These are phyloP conservation scores for Sesamia nonagrioides DNA, from an alignment of 1,140 invertebrate genomes.

Conservation along the genomic window DNA sequence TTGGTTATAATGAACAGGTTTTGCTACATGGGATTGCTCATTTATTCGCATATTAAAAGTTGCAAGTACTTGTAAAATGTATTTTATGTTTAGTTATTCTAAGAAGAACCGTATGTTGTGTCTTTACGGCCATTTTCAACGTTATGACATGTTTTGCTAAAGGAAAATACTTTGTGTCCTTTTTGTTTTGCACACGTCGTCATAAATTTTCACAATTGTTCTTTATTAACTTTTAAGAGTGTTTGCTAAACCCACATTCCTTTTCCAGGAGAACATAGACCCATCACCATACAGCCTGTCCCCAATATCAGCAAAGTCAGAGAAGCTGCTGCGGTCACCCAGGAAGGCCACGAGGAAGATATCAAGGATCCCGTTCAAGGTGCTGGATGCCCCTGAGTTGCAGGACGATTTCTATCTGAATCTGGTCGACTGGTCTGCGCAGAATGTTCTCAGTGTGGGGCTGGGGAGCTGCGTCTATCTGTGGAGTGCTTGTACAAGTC, in stretches of 20 bases:
- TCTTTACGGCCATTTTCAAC: not conserved
- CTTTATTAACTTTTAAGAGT: no score
- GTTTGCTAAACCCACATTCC: not conserved
- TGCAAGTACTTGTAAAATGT: constrained; percentile 38
- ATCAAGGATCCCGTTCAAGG: constrained; percentile 98
- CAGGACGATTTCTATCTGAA: constrained; percentile 99
- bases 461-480: constrained; percentile 99
- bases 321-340: constrained; percentile 97
- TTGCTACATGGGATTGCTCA: constrained; percentile 40
- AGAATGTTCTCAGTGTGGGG: constrained; percentile 99
- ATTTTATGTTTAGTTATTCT: constrained; percentile 38
- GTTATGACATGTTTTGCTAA: not conserved
- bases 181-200: not conserved
- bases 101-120: constrained; percentile 1
- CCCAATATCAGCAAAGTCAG: constrained; percentile 97
- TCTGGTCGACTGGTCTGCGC: constrained; percentile 99
- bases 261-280: constrained; percentile 88
- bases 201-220: constrained; percentile 4
- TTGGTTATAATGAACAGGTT: constrained; percentile 40
- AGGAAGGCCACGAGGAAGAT: constrained; percentile 98
- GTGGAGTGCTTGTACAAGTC: constrained; percentile 99
- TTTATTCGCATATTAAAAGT: constrained; percentile 40
- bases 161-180: not conserved
- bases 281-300: constrained; percentile 96
- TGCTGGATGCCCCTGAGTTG: constrained; percentile 98